Conservation (phyloP, 2,113 vertebrate species). For the Lasiurus borealis region DNA sequence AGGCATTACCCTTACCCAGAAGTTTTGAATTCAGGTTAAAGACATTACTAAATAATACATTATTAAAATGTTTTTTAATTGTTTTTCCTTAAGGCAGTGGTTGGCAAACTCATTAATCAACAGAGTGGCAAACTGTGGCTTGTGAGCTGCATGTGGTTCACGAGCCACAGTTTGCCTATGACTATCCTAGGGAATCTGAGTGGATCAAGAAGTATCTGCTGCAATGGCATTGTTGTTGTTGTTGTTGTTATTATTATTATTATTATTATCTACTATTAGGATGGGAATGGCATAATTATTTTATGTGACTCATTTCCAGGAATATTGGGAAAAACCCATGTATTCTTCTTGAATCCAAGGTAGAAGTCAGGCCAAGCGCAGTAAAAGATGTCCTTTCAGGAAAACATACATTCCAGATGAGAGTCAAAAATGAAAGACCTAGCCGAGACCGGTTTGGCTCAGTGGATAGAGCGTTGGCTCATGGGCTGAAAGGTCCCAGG, state of each 20-base stretch:
- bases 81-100: no score
- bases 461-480: no score
- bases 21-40: no score
- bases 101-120: no score
- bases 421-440: not conserved
- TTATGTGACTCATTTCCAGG: not conserved
- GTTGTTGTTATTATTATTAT: not conserved
- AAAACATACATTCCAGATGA: not conserved
- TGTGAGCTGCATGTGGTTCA: no score
- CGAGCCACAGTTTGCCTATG: no score
- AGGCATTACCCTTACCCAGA: no score
- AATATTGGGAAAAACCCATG: not conserved
- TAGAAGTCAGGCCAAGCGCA: conserved; percentile 12
- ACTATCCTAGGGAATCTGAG: not conserved
- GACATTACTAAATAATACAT: no score
- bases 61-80: no score
- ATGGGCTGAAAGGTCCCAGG: no score
- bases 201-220: not conserved
- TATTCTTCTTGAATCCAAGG: not conserved
- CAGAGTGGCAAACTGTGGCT: no score
- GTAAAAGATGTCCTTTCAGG: not conserved
- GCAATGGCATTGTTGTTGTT: not conserved
- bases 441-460: not conserved
- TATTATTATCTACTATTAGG: not conserved
- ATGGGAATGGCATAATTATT: not conserved